Percentiles rank a stretch among this genome's conserved stretches.
Evolutionary conservation across 1,140 invertebrate genomes (phyloP).

Genomic region (Drosophila pandora): DNA sequence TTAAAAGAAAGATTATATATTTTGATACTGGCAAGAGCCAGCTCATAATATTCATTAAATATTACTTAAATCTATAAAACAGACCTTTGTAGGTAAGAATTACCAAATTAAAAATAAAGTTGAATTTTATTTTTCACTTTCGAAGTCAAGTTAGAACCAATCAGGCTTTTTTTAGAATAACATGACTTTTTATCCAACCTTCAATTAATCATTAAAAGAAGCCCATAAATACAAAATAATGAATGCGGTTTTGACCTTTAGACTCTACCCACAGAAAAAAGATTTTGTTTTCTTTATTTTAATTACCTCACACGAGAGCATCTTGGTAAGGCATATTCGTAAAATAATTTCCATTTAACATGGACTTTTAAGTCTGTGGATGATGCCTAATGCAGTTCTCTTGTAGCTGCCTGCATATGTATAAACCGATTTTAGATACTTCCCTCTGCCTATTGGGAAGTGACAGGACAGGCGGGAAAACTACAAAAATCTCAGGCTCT

Average conservation of each 20-base stretch:
- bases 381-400: constrained; percentile 64
- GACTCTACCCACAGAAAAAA: no score
- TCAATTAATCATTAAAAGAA: constrained; percentile 10
- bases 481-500: constrained; percentile 1
- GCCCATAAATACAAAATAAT: neutral
- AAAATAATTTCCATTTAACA: constrained; percentile 43
- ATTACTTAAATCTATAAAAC: no score
- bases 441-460: constrained; percentile 1
- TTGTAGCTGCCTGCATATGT: constrained; percentile 66
- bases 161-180: neutral
- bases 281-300: neutral
- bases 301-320: constrained; percentile 1
- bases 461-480: constrained; percentile 27
- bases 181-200: neutral
- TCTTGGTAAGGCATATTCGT: neutral
- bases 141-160: neutral
- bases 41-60: no score
- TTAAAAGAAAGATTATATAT: no score
- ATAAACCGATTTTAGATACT: constrained; percentile 23
- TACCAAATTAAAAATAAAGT: no score
- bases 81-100: no score
- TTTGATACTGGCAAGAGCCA: no score
- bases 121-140: no score
- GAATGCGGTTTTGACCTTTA: neutral
- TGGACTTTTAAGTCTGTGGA: constrained; percentile 20